A percentile compares a stretch with the other conserved stretches of the same genome.
phyloP scores from a whole-genome alignment of 1,140 invertebrate genomes.

The Acromyrmex charruanus region DNA sequence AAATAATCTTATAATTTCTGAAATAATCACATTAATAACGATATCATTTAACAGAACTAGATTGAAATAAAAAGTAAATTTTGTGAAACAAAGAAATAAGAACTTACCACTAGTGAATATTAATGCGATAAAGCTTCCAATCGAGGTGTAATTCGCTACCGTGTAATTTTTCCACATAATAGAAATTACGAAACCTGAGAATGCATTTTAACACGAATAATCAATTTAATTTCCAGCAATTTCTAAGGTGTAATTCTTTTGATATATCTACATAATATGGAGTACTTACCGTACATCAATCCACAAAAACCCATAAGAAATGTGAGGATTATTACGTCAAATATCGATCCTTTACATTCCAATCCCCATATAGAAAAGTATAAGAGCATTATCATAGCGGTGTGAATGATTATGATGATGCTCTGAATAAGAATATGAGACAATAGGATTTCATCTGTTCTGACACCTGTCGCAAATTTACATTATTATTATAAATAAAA shows the following conservation, averaged over 20 bases:
- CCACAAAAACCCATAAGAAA: conserved; percentile 90
- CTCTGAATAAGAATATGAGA: conserved; percentile 93
- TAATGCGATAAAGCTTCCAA: conserved; percentile 95
- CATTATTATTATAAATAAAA: neutral
- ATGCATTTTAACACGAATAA: neutral
- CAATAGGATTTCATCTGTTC: conserved; percentile 89
- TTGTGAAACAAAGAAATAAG: neutral
- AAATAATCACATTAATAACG: neutral
- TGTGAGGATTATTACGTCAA: conserved; percentile 87
- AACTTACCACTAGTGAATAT: conserved; percentile 91
- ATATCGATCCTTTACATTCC: conserved; percentile 88
- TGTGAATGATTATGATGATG: conserved; percentile 91
- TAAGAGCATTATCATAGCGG: conserved; percentile 88
- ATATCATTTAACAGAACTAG: neutral
- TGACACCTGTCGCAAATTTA: conserved; percentile 86
- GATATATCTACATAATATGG: neutral
- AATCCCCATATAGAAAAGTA: conserved; percentile 88
- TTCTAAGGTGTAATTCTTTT: neutral
- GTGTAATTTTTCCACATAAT: conserved; percentile 92
- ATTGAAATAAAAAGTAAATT: neutral
- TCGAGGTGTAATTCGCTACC: conserved; percentile 93
- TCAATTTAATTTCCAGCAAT: neutral
- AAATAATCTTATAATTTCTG: neutral
- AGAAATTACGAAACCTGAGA: conserved; percentile 92
- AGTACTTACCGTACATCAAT: conserved; percentile 90